These are phyloP conservation scores for Pachypanchax playfairii DNA, from an alignment of 2,113 vertebrate species.

Conservation along the genomic window DNA sequence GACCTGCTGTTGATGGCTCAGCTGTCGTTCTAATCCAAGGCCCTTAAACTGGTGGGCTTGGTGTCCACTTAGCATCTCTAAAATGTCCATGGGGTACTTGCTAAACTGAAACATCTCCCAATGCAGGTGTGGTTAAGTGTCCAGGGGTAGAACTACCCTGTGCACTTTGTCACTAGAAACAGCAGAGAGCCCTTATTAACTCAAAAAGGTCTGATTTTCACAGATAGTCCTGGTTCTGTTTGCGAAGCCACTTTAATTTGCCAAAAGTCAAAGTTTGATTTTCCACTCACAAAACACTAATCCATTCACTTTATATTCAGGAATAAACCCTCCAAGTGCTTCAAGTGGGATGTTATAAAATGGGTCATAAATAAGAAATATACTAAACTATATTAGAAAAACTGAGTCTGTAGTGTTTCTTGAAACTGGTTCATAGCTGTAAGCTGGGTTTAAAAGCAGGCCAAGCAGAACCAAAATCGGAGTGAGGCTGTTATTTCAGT, in stretches of 20 bases:
- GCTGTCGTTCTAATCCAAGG: conserved; percentile 79
- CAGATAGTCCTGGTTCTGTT: conserved; percentile 16
- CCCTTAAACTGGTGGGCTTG: conserved; percentile 85
- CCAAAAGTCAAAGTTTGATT: conserved; percentile 11
- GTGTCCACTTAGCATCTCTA: conserved; percentile 85
- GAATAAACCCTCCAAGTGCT: conserved; percentile 53
- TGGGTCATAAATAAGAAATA: conserved; percentile 60
- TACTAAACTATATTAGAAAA: conserved; percentile 49
- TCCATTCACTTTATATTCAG: conserved; percentile 17
- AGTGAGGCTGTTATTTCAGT: conserved; percentile 30
- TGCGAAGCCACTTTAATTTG: conserved; percentile 25
- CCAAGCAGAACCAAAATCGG: conserved; percentile 21
- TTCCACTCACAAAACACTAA: conserved; percentile 31
- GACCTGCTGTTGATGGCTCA: conserved; percentile 83
- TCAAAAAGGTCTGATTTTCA: background rate
- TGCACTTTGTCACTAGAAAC: conserved; percentile 26
- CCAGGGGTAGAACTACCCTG: conserved; percentile 28
- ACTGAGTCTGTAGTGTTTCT: conserved; percentile 64
- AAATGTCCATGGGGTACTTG: conserved; percentile 85
- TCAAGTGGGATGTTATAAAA: conserved; percentile 30
- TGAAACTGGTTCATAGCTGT: conserved; percentile 42
- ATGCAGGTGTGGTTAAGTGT: conserved; percentile 44
- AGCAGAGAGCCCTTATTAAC: conserved; percentile 30
- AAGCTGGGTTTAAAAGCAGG: conserved; percentile 18
- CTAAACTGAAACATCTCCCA: conserved; percentile 85